phyloP scores from a whole-genome alignment of 2,888 invertebrate genomes.

The Drosophila atripex region DNA sequence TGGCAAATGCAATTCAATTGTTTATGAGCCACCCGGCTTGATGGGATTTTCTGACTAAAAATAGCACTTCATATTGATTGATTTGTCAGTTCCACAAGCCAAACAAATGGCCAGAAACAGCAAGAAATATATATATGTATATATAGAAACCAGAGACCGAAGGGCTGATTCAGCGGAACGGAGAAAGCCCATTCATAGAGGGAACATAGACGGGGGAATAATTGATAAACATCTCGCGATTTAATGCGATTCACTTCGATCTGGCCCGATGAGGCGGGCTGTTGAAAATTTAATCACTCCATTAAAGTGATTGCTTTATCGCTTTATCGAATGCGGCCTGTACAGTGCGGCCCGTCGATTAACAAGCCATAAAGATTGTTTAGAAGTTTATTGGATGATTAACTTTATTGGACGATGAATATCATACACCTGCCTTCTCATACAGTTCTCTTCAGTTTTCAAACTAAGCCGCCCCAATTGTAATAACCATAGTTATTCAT shows the following conservation, averaged over 20 bases:
- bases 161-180: slow-evolving; percentile 10
- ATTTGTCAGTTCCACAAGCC: slow-evolving; percentile 33
- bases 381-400: neutral
- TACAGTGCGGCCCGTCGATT: slow-evolving; percentile 30
- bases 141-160: neutral
- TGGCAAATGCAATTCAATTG: slow-evolving; percentile 54
- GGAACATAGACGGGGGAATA: slow-evolving; percentile 19
- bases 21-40: slow-evolving; percentile 48
- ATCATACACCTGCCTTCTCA: no score
- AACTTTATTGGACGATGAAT: no score
- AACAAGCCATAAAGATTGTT: slow-evolving; percentile 19
- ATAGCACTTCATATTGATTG: slow-evolving; percentile 39
- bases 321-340: neutral
- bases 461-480: no score
- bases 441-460: no score
- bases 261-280: slow-evolving; percentile 23
- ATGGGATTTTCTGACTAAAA: slow-evolving; percentile 39
- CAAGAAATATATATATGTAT: no score
- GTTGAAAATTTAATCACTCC: slow-evolving; percentile 43
- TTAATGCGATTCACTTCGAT: slow-evolving; percentile 31
- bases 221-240: slow-evolving; percentile 33
- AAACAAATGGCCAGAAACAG: neutral
- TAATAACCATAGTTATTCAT: no score
- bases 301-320: slow-evolving; percentile 43
- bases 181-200: slow-evolving; percentile 18